These are phyloP conservation scores for Galagoides demidoff DNA, from an alignment of 2,797 vertebrate genomes.

Conservation along the genomic window DNA sequence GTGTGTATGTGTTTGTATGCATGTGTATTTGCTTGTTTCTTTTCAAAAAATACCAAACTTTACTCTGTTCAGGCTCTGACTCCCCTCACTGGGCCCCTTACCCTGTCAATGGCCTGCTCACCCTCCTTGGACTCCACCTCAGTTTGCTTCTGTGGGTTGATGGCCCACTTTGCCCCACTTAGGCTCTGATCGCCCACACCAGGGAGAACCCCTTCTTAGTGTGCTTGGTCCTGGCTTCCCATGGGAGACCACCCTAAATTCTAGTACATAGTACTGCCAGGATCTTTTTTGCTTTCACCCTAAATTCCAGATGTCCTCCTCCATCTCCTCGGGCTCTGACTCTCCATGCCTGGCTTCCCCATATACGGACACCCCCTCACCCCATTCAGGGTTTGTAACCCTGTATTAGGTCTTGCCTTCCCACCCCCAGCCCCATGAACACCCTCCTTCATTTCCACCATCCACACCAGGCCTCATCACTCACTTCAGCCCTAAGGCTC, in stretches of 20 bases:
- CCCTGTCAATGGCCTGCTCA: not conserved
- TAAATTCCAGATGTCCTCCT: not conserved
- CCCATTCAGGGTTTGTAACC: not conserved
- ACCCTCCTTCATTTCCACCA: not conserved
- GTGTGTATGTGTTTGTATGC: too few species aligned
- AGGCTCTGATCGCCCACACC: not conserved
- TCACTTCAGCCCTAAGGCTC: not conserved
- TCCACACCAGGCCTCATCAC: not conserved
- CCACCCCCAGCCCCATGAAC: not conserved
- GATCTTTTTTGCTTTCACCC: too few species aligned
- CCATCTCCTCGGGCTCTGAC: not conserved
- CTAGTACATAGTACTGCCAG: too few species aligned
- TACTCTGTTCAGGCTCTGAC: not conserved
- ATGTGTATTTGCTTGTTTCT: not conserved
- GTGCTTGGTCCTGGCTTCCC: not conserved
- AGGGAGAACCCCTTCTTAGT: not conserved
- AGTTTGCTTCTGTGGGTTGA: not conserved
- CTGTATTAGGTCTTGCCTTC: not conserved
- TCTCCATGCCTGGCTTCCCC: not conserved
- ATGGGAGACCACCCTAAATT: not conserved
- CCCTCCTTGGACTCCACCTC: not conserved
- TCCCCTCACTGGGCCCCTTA: not conserved
- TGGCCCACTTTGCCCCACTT: not conserved
- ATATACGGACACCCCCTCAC: not conserved
- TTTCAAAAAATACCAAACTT: not conserved